These are phyloP conservation scores for Habroteleia sp. DNA, from an alignment of 2,888 invertebrate genomes.

Conservation along the genomic window DNA sequence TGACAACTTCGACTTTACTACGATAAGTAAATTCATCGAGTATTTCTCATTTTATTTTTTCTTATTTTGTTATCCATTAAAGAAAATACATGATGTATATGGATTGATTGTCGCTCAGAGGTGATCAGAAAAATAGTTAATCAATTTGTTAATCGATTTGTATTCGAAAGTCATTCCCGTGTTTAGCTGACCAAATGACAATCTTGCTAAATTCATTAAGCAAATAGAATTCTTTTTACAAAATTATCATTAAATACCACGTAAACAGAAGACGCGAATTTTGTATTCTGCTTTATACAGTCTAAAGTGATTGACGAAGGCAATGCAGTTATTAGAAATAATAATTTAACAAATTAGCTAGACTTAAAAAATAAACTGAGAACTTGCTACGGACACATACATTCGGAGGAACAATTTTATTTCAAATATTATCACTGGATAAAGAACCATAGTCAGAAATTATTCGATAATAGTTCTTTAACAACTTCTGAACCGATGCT, in stretches of 20 bases:
- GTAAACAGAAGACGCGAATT: conserved; percentile 5
- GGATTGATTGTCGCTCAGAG: no score
- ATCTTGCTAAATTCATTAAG: conserved; percentile 9
- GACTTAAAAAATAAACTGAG: conserved; percentile 13
- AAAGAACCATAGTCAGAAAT: conserved; percentile 2
- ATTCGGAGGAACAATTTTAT: conserved; percentile 17
- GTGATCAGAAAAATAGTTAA: no score
- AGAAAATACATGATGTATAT: no score
- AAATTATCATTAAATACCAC: not conserved
- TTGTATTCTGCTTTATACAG: conserved; percentile 14
- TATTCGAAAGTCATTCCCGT: no score
- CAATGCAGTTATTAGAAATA: conserved; percentile 6
- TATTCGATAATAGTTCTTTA: conserved; percentile 11
- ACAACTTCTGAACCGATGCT: conserved; percentile 3
- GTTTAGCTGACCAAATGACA: conserved; percentile 6
- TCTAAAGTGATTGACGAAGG: conserved; percentile 7
- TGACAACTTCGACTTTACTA: no score
- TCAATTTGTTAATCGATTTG: no score
- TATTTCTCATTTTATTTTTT: no score
- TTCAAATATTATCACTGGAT: conserved; percentile 4
- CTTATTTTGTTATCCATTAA: no score
- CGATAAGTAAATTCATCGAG: no score
- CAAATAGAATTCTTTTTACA: conserved; percentile 1
- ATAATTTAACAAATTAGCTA: not conserved
- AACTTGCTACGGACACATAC: conserved; percentile 13